phyloP scores from a whole-genome alignment of 2,797 vertebrate species.

The Harpagifer antarcticus region DNA sequence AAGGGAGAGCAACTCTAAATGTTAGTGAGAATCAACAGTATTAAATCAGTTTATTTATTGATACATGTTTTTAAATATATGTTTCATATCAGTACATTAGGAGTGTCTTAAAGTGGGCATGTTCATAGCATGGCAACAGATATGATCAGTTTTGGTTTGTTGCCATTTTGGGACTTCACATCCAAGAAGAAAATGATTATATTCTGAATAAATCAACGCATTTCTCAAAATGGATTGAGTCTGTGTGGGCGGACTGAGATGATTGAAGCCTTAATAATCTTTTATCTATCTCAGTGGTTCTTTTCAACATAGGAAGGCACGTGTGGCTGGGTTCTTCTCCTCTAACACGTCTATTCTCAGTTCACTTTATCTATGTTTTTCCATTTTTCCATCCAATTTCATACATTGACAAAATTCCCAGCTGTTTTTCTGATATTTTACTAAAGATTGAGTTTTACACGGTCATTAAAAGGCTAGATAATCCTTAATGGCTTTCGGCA shows the following conservation, averaged over 20 bases:
- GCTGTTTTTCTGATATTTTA: too few species aligned
- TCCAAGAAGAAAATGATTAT: neutral
- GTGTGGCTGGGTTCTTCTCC: neutral
- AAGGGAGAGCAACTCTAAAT: neutral
- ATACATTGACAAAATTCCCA: too few species aligned
- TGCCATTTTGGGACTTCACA: slow-evolving; percentile 22
- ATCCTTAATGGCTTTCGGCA: too few species aligned
- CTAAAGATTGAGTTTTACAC: too few species aligned
- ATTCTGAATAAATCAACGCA: neutral
- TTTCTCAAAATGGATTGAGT: neutral
- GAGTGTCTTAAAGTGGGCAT: slow-evolving; percentile 27
- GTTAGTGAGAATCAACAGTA: neutral
- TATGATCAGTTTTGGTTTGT: neutral
- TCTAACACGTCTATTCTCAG: too few species aligned
- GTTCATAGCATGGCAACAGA: slow-evolving; percentile 10
- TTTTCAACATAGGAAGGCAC: neutral
- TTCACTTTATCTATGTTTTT: neutral
- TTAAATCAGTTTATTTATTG: neutral
- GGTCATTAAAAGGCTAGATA: too few species aligned
- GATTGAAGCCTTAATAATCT: neutral
- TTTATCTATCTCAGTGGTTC: neutral
- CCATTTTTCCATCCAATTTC: too few species aligned
- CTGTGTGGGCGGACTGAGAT: too few species aligned
- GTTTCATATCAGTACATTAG: slow-evolving; percentile 11
- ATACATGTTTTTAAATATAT: too few species aligned